Base-by-base conservation (phyloP, 1,140 invertebrate species). In the Drosophila jambulina region DNA sequence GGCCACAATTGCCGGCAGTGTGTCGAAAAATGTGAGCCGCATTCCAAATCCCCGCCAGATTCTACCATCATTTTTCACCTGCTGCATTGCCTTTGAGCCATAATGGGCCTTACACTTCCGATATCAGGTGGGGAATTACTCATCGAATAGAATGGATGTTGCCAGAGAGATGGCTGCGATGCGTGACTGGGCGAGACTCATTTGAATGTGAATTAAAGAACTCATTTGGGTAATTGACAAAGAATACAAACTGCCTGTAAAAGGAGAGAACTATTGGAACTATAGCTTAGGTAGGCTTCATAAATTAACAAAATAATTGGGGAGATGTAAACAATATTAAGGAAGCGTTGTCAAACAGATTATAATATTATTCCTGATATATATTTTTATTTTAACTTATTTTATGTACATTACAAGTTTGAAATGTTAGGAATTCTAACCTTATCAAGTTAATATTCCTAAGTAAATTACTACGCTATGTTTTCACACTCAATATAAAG, bases 71-170 rank as follows among this genome's bases (percentile, higher is more conserved):
- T 38, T 64, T 36, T 19, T 48, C 67, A n/a, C 46, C 62, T 46
- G 60, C 62, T 64, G 60, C 72, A 76, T 57, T 48, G 61, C 46
- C 32, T 58, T 53, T 49, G 17, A 23, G 68, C 68, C 54, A 51
- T 51, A 72, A 72, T 74, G 36, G 70, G 69, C 12, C 45, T 42
- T 49, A 42, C 36, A 72, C 70, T 74, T 74, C 70, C 70, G 67
- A 72, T 60, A 72, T 72, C 68, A 23, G n/a, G 53, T 13, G 21
- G 34, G 23, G 23, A 25, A 72, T 72, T 74, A 74, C 36, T 74
- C 70, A 74, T 45, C 53, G 9, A 4, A 25, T 48, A 48, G 46
- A 49, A 25, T 64, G 34, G 29, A n/a, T 13, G 15, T 23, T 13
- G 25, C 19, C 23, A n/a, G 23, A 25, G 25, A 25, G 49, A 38